Percentiles rank a stretch among this genome's conserved stretches.
phyloP scores from a whole-genome alignment of 2,113 vertebrate species.

The Alligator sinensis region DNA sequence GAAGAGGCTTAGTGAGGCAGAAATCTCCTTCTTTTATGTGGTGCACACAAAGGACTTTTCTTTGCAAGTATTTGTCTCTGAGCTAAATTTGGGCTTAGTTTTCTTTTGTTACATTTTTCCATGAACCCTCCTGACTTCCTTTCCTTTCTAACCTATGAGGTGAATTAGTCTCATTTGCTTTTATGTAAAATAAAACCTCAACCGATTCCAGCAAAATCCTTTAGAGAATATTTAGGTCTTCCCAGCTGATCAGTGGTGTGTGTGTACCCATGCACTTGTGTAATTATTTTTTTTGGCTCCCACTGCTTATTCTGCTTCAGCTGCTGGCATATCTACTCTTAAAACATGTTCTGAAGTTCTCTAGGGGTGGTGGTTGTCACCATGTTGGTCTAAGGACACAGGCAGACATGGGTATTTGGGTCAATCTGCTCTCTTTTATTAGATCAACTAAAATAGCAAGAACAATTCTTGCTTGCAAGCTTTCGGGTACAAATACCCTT shows the following conservation, averaged over 20 bases:
- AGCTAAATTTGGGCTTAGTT: background rate
- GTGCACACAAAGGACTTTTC: conserved; percentile 41
- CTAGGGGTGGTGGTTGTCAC: no score
- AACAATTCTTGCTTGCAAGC: no score
- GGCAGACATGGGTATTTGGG: no score
- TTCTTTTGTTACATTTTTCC: conserved; percentile 9
- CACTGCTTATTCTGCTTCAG: background rate
- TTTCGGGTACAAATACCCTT: no score
- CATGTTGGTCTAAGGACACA: no score
- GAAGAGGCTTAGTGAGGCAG: conserved; percentile 34
- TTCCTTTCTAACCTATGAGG: background rate
- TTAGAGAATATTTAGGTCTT: background rate
- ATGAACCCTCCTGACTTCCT: background rate
- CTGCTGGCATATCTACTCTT: background rate
- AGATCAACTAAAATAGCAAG: no score
- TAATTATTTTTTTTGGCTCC: background rate
- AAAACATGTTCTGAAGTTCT: no score
- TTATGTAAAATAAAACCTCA: conserved; percentile 26
- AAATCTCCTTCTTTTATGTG: conserved; percentile 34
- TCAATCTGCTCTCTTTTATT: no score
- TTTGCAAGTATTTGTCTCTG: conserved; percentile 18
- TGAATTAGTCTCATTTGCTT: background rate
- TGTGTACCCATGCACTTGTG: background rate
- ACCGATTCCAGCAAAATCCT: background rate
- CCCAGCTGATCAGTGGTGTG: background rate